Evolutionary conservation across 2,797 vertebrate species (phyloP).

Genomic region (Enteromius thamalakanensis): DNA sequence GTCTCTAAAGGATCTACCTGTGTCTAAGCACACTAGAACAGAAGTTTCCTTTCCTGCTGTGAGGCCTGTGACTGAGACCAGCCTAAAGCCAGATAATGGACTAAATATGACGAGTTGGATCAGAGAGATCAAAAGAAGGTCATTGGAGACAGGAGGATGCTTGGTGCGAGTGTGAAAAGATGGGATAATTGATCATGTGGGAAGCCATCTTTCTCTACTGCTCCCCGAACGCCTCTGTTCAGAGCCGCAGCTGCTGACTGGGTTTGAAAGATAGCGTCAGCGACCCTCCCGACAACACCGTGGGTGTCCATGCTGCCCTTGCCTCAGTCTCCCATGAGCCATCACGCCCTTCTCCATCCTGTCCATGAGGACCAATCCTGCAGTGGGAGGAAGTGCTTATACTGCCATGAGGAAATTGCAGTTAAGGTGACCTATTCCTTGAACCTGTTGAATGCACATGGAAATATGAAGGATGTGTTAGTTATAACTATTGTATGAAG

Average conservation of each 20-base stretch:
- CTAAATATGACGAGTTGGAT: constrained; percentile 47
- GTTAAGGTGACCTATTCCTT: not conserved
- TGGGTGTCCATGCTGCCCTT: constrained; percentile 48
- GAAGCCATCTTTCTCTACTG: constrained; percentile 64
- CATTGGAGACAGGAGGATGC: constrained; percentile 55
- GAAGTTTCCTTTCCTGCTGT: not conserved
- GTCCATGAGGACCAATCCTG: constrained; percentile 25
- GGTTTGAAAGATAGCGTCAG: constrained; percentile 43
- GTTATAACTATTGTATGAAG: not conserved
- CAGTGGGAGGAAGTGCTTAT: constrained; percentile 15
- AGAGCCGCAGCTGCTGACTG: constrained; percentile 35
- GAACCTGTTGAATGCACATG: constrained; percentile 34
- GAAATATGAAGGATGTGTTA: constrained; percentile 19
- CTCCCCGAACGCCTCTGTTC: constrained; percentile 56
- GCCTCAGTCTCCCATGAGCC: constrained; percentile 22
- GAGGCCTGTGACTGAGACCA: constrained; percentile 26
- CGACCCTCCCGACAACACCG: constrained; percentile 41
- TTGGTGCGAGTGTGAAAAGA: constrained; percentile 65
- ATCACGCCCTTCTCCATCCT: constrained; percentile 38
- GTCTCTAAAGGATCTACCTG: constrained; percentile 41
- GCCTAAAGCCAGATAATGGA: constrained; percentile 40
- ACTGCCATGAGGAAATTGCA: constrained; percentile 31
- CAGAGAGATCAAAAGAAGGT: constrained; percentile 53
- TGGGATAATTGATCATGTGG: constrained; percentile 76
- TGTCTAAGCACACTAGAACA: constrained; percentile 36